These are phyloP conservation scores for Athripsodes cinereus DNA, from an alignment of 2,888 invertebrate species.

Conservation along the genomic window DNA sequence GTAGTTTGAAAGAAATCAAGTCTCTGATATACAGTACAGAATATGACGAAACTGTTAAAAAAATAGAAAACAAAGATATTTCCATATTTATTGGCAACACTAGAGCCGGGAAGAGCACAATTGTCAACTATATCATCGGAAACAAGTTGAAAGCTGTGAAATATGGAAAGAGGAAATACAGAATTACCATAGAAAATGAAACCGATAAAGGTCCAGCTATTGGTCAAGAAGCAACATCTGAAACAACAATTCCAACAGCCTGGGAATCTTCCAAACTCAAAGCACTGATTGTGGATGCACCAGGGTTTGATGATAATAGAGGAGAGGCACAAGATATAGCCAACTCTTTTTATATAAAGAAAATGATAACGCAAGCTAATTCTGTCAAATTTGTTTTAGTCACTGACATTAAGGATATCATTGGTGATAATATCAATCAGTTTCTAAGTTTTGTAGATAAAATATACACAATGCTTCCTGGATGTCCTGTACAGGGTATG, in stretches of 20 bases:
- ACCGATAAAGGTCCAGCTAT: background rate
- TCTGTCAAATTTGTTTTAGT: background rate
- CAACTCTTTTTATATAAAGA: background rate
- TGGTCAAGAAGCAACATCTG: background rate
- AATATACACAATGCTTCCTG: background rate
- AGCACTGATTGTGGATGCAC: background rate
- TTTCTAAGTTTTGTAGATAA: background rate
- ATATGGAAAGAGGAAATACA: background rate
- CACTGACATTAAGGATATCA: background rate
- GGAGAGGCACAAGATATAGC: conserved; percentile 1
- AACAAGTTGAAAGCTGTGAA: background rate
- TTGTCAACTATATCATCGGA: conserved; percentile 1
- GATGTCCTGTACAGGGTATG: background rate
- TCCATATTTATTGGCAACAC: background rate
- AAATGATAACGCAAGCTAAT: background rate
- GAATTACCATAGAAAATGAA: background rate
- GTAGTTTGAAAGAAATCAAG: too few relatives aligned
- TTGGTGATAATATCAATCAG: background rate
- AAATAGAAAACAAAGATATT: background rate
- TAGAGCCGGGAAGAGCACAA: background rate
- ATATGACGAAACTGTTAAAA: too few relatives aligned
- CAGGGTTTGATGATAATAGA: conserved; percentile 3
- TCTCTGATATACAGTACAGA: too few relatives aligned
- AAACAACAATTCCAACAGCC: background rate
- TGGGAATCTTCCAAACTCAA: background rate